Conservation (phyloP, 2,113 vertebrate genomes). For the Athene noctua region DNA sequence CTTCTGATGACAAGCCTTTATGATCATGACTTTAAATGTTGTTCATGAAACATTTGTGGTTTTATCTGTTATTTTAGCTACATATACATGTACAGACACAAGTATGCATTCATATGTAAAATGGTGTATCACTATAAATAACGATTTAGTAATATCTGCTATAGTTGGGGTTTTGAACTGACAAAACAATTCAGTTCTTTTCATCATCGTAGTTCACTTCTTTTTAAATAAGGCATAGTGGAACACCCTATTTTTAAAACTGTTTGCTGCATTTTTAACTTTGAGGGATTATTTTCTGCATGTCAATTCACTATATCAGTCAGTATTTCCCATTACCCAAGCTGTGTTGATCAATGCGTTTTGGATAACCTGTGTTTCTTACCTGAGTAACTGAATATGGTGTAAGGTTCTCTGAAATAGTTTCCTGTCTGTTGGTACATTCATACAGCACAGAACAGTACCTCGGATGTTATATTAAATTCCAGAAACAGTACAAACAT, state of each 20-base stretch:
- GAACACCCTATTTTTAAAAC: neutral
- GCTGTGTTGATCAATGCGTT: neutral
- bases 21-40: too few species aligned
- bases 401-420: neutral
- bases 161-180: neutral
- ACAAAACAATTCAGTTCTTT: neutral
- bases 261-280: neutral
- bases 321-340: neutral
- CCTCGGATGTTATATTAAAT: neutral
- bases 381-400: neutral
- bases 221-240: neutral
- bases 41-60: too few species aligned
- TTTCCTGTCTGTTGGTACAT: neutral
- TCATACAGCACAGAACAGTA: neutral
- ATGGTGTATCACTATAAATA: neutral
- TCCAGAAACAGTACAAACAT: neutral
- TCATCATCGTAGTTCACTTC: neutral
- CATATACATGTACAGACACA: fast-evolving
- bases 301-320: neutral
- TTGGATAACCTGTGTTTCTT: neutral
- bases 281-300: neutral
- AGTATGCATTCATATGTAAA: neutral
- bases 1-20: too few species aligned
- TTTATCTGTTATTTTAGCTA: neutral
- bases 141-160: neutral